Conservation (phyloP, 2,888 invertebrate genomes). For the Leptodirus hochenwartii region DNA sequence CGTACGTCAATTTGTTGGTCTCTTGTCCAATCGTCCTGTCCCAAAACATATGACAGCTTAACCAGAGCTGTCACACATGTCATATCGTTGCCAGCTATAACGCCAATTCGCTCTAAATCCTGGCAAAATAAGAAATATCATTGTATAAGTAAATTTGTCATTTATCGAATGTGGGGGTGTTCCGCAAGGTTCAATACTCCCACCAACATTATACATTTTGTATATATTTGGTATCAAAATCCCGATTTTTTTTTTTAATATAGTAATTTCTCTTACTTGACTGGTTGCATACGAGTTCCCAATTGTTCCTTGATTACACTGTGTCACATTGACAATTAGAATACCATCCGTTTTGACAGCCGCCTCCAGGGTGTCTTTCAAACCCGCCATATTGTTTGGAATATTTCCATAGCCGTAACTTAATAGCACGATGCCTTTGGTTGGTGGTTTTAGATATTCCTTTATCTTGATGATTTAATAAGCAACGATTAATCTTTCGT, state of each 20-base stretch:
- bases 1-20: not conserved
- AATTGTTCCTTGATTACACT: conserved; percentile 73
- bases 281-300: conserved; percentile 68
- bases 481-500: too few relatives aligned
- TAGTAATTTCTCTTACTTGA: conserved; percentile 29
- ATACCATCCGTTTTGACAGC: conserved; percentile 58
- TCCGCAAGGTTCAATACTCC: not conserved
- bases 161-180: not conserved
- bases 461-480: too few relatives aligned
- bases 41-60: conserved; percentile 77
- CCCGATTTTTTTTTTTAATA: conserved; percentile 1
- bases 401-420: conserved; percentile 90
- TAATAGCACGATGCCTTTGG: conserved; percentile 68
- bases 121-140: conserved; percentile 16
- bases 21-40: conserved; percentile 47
- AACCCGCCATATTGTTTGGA: conserved; percentile 65
- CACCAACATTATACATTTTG: not conserved
- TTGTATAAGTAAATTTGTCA: not conserved
- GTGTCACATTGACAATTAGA: conserved; percentile 81
- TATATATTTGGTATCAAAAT: not conserved
- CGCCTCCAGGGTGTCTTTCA: conserved; percentile 48
- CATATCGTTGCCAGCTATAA: conserved; percentile 71
- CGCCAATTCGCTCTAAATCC: conserved; percentile 46
- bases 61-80: conserved; percentile 88
- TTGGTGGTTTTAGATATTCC: conserved; percentile 55